A percentile compares a stretch with the other conserved stretches of the same genome.
Conservation (phyloP, 2,888 invertebrate genomes). For the Dendrolimus houi region DNA sequence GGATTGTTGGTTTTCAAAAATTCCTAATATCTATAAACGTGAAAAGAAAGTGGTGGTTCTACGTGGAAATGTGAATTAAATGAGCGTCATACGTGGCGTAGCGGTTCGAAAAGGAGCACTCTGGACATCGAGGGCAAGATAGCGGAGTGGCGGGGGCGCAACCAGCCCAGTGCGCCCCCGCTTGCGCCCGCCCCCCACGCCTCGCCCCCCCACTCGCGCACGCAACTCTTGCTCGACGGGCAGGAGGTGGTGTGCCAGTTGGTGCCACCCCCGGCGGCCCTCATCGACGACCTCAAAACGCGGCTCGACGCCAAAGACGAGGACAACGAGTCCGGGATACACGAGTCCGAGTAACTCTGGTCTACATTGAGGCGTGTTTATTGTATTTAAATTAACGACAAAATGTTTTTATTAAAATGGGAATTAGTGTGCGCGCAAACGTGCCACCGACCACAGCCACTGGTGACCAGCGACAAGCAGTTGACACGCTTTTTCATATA, state of each 20-base stretch:
- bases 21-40: too few relatives aligned
- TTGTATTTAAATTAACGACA: too few relatives aligned
- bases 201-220: slow-evolving; percentile 20
- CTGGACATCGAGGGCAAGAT: slow-evolving; percentile 73
- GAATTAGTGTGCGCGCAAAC: too few relatives aligned
- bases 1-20: too few relatives aligned
- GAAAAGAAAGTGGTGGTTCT: too few relatives aligned
- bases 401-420: too few relatives aligned
- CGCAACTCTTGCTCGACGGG: slow-evolving; percentile 46
- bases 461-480: too few relatives aligned
- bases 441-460: too few relatives aligned
- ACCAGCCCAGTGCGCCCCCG: slow-evolving; percentile 2
- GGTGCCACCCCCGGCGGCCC: slow-evolving; percentile 45
- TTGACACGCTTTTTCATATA: too few relatives aligned
- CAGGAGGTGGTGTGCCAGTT: slow-evolving; percentile 55
- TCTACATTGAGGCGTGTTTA: too few relatives aligned
- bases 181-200: slow-evolving; percentile 11
- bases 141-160: slow-evolving; percentile 50
- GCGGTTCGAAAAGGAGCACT: slow-evolving; percentile 68
- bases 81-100: slow-evolving; percentile 14
- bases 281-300: slow-evolving; percentile 61
- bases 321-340: slow-evolving; percentile 66
- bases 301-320: slow-evolving; percentile 64
- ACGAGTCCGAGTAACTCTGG: slow-evolving; percentile 54
- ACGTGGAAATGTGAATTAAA: neutral